A percentile compares a stretch with the other conserved stretches of the same genome.
These are phyloP conservation scores for Cremastobaeus sp. DNA, from an alignment of 2,888 invertebrate genomes.

Conservation along the genomic window DNA sequence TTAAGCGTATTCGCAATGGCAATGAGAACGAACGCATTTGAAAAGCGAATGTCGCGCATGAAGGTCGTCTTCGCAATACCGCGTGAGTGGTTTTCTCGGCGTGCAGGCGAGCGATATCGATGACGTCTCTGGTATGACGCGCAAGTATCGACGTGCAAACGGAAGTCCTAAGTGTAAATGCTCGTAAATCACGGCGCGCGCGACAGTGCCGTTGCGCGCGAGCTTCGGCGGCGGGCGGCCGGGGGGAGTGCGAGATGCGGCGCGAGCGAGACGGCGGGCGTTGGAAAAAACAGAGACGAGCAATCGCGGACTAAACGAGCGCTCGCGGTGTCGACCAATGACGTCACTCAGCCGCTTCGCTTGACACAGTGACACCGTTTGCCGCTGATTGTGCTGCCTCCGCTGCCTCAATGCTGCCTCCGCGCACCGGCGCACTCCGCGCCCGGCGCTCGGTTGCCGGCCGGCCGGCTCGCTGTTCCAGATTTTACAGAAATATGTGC, in stretches of 20 bases:
- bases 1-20: constrained; percentile 45
- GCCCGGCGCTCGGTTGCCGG: constrained; percentile 34
- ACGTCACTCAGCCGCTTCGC: constrained; percentile 50
- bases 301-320: constrained; percentile 13
- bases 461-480: constrained; percentile 49
- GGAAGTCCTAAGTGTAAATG: constrained; percentile 52
- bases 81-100: constrained; percentile 45
- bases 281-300: constrained; percentile 4
- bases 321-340: constrained; percentile 42
- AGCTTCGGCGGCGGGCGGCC: constrained; percentile 1
- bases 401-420: constrained; percentile 9
- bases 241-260: background rate
- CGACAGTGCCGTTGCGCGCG: constrained; percentile 19
- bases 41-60: constrained; percentile 55
- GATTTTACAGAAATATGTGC: constrained; percentile 41
- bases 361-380: constrained; percentile 59
- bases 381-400: constrained; percentile 35
- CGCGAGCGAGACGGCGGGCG: constrained; percentile 1
- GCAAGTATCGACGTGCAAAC: constrained; percentile 53
- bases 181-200: constrained; percentile 50
- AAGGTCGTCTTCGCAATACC: constrained; percentile 48
- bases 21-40: constrained; percentile 53
- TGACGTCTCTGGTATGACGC: constrained; percentile 52
- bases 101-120: constrained; percentile 45
- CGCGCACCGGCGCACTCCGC: constrained; percentile 25